Base-by-base conservation (phyloP, 2,888 invertebrate genomes). In the Epinotia brunnichana region DNA sequence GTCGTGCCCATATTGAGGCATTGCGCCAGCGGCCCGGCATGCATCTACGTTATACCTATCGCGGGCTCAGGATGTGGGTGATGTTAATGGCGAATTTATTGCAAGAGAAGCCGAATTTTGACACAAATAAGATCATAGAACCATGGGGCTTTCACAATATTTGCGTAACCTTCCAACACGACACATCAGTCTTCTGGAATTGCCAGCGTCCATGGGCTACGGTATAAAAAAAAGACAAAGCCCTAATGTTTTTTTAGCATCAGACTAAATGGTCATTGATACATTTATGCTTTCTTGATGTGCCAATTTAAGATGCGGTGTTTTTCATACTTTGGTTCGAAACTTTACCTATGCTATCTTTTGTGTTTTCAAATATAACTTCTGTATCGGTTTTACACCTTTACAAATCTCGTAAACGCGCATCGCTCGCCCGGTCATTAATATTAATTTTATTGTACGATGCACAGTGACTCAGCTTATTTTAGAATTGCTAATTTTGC, bases 401-500 rank as follows among this genome's bases (percentile, higher is more conserved):
- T 66, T 57, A 57, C 44, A 48, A 57, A 9, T 17, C 21, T 56
- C 53, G 48, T 48, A 51, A 59, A 53, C 56, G 7, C 24, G 53
- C 54, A 61, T 53, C 53, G 35, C 10, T 24, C 54, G 35, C 15
- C 48, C 41, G 44, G 56, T 56, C 67, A 48, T 56, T 62, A 68
- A 56, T 73, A 69, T 71, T 60, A 60, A 73, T 63, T 69, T 73
- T 62, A 72, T 57, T 72, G 66, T 64, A 62, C 69, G 61, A 66
- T 61, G 64, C 61, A 64, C 57, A 39, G 75, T 77, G 76, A 76
- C 77, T 80, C 78, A 78, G 77, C 77, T 64, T 74, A 74, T 76
- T 77, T 80, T 80, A 77, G 79, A 80, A 78, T 82, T 80, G 79
- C 81, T 82, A 84, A 84, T 84, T 78, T 78, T 76, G 75, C 74